These are phyloP conservation scores for Hycleus cichorii DNA, from an alignment of 1,140 invertebrate species.

Conservation along the genomic window DNA sequence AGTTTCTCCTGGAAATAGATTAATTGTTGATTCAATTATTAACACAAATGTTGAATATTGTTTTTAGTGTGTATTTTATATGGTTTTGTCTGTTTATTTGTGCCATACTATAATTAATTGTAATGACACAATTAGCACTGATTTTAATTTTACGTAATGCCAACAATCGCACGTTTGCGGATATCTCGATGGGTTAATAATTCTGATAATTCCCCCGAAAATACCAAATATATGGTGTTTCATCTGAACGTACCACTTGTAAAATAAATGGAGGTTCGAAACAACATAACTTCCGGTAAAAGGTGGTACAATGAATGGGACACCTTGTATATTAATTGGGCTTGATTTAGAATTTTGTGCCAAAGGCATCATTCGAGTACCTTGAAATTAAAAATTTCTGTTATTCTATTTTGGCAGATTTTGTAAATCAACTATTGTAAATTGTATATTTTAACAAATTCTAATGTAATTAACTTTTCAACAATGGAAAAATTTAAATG, in stretches of 20 bases:
- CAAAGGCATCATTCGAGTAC: constrained; percentile 16
- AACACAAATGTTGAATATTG: background rate
- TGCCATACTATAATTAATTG: background rate
- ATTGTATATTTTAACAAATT: constrained; percentile 15
- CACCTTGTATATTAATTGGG: constrained; percentile 2
- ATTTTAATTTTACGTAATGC: background rate
- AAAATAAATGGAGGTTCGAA: no score
- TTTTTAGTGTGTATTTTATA: constrained; percentile 5
- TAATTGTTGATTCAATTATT: background rate
- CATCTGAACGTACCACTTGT: no score
- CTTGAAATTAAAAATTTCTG: constrained; percentile 6
- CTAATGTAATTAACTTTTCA: constrained; percentile 13
- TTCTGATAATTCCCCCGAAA: no score
- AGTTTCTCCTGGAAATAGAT: background rate
- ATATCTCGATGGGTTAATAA: no score
- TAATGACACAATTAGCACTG: background rate
- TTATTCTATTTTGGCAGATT: background rate
- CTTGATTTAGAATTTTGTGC: constrained; percentile 15
- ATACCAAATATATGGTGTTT: no score
- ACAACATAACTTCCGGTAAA: no score
- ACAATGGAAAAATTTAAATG: constrained; percentile 5
- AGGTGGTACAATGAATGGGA: no score
- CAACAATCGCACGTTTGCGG: background rate
- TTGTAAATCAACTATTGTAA: constrained; percentile 1
- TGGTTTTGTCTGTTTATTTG: background rate